Percentiles rank a stretch among this genome's conserved stretches.
phyloP scores from a whole-genome alignment of 2,888 invertebrate genomes.

The Hanleya hanleyi region DNA sequence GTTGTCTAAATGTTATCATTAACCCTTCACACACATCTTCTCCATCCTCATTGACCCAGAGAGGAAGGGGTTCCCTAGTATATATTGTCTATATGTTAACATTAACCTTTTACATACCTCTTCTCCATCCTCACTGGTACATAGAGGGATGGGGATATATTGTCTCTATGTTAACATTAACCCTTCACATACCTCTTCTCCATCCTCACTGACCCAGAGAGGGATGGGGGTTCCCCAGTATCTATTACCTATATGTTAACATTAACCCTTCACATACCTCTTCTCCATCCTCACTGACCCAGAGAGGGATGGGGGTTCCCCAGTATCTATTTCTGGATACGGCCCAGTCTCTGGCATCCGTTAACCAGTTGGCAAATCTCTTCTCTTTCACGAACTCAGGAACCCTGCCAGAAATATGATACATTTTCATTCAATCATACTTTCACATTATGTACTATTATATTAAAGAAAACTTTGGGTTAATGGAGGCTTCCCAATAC shows the following conservation, averaged over 20 bases:
- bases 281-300: conserved; percentile 92
- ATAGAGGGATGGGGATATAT: conserved; percentile 98
- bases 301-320: conserved; percentile 99
- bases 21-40: conserved; percentile 86
- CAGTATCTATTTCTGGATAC: conserved; percentile 98
- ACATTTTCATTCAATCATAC: too few species aligned
- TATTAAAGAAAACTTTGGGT: too few species aligned
- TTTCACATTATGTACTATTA: too few species aligned
- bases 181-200: conserved; percentile 81
- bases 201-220: conserved; percentile 93
- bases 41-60: conserved; percentile 95
- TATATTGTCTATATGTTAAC: background rate
- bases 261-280: conserved; percentile 76
- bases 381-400: conserved; percentile 99
- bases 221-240: conserved; percentile 99
- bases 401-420: conserved; percentile 77
- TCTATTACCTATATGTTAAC: conserved; percentile 81
- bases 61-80: conserved; percentile 97
- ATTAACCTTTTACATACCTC: conserved; percentile 79
- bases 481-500: too few species aligned
- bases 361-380: conserved; percentile 98
- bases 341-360: conserved; percentile 98
- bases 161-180: conserved; percentile 75
- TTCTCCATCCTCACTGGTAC: conserved; percentile 94
- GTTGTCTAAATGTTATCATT: too few species aligned